Percentiles rank a stretch among this genome's conserved stretches.
phyloP scores from a whole-genome alignment of 2,888 invertebrate genomes.

The Siphlonurus alternatus region DNA sequence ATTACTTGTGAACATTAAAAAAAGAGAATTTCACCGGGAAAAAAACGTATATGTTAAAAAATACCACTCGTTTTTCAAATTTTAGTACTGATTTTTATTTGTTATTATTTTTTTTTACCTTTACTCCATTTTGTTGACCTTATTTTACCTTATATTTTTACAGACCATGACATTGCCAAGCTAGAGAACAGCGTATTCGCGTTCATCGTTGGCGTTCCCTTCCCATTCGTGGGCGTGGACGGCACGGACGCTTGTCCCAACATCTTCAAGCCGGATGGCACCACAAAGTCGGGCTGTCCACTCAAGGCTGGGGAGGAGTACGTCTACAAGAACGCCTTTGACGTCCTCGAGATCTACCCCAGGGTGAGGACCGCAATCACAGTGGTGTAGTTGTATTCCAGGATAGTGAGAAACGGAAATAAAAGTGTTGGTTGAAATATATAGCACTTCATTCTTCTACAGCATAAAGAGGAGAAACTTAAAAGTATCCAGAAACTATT shows the following conservation, averaged over 20 bases:
- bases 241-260: slow-evolving; percentile 47
- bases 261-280: slow-evolving; percentile 38
- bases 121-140: no score
- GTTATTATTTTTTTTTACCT: no score
- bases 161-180: slow-evolving; percentile 34
- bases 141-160: slow-evolving; percentile 21
- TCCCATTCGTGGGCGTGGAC: slow-evolving; percentile 66
- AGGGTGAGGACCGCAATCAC: slow-evolving; percentile 25
- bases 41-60: no score
- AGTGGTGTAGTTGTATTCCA: not conserved
- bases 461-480: not conserved
- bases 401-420: not conserved
- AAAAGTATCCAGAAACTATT: slow-evolving; percentile 3
- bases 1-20: no score
- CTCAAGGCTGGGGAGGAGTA: slow-evolving; percentile 49
- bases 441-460: not conserved
- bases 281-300: slow-evolving; percentile 43
- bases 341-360: slow-evolving; percentile 36
- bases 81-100: no score
- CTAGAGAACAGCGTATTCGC: slow-evolving; percentile 45
- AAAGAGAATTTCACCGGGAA: no score
- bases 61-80: no score
- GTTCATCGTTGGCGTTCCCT: slow-evolving; percentile 37
- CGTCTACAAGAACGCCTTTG: slow-evolving; percentile 45
- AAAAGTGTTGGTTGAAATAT: not conserved